Conservation (phyloP, 2,797 vertebrate species). For the Gobionotothen gibberifrons region DNA sequence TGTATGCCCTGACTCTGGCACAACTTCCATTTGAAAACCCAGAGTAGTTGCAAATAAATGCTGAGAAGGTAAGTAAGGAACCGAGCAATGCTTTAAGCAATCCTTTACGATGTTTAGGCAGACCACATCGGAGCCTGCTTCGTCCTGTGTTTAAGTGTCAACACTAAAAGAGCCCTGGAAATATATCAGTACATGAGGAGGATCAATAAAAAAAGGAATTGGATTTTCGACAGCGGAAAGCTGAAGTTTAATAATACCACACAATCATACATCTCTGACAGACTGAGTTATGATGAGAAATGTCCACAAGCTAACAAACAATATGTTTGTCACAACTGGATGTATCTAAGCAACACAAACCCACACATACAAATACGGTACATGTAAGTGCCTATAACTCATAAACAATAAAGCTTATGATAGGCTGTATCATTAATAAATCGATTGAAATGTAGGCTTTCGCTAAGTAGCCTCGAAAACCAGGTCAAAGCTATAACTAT, state of each 20-base stretch:
- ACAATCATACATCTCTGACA: conserved; percentile 74
- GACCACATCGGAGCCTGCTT: conserved; percentile 29
- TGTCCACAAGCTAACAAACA: conserved; percentile 46
- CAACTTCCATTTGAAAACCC: conserved; percentile 8
- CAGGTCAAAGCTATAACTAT: conserved; percentile 44
- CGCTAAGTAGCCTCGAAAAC: conserved; percentile 42
- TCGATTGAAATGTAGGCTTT: conserved; percentile 45
- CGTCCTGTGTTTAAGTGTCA: conserved; percentile 42
- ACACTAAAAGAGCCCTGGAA: conserved; percentile 58
- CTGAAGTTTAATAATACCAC: conserved; percentile 64
- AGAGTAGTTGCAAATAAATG: conserved; percentile 13
- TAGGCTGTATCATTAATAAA: conserved; percentile 34
- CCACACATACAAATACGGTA: conserved; percentile 18
- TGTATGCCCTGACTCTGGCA: not conserved
- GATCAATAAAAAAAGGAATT: conserved; percentile 79
- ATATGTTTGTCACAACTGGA: conserved; percentile 45
- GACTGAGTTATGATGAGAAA: conserved; percentile 64
- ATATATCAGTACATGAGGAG: conserved; percentile 65
- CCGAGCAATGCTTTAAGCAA: not conserved
- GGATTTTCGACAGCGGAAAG: conserved; percentile 73
- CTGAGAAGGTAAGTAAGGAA: not conserved
- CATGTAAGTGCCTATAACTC: conserved; percentile 27
- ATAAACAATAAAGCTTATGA: conserved; percentile 29
- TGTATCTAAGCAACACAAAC: conserved; percentile 20
- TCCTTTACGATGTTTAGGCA: conserved; percentile 15